These are phyloP conservation scores for Hydraecia micacea DNA, from an alignment of 2,888 invertebrate species.

Conservation along the genomic window DNA sequence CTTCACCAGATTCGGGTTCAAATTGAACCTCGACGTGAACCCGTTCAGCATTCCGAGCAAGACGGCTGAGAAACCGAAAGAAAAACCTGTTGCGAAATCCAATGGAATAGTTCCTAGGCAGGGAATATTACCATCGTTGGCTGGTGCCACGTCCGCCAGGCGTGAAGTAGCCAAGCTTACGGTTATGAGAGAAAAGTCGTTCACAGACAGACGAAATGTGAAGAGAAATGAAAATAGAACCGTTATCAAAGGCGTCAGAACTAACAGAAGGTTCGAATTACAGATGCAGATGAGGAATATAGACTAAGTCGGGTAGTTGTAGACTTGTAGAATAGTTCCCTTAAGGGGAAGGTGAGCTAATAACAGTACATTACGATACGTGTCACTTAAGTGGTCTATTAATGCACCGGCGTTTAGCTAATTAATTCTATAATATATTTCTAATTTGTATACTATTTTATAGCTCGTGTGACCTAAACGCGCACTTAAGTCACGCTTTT, in stretches of 20 bases:
- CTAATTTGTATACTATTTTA: not conserved
- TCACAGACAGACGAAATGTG: conserved; percentile 76
- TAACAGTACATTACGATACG: not conserved
- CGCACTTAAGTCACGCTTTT: not conserved
- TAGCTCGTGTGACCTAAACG: not conserved
- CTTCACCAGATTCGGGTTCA: conserved; percentile 88
- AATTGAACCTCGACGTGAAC: conserved; percentile 82
- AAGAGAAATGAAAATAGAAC: conserved; percentile 84
- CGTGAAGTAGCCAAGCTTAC: conserved; percentile 78
- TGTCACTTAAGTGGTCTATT: not conserved
- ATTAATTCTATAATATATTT: too few species aligned
- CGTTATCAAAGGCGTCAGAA: conserved; percentile 92
- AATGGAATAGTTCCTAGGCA: conserved; percentile 64
- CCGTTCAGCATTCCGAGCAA: conserved; percentile 81
- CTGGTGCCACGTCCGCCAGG: conserved; percentile 73
- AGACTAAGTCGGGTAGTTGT: conserved; percentile 55
- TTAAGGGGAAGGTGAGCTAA: not conserved
- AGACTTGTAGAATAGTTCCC: conserved; percentile 13
- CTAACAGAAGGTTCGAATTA: conserved; percentile 93
- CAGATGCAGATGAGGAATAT: conserved; percentile 92
- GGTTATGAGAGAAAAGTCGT: conserved; percentile 83
- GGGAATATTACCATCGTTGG: conserved; percentile 73
- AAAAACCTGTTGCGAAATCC: conserved; percentile 48
- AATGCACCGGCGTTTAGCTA: not conserved
- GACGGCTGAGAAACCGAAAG: conserved; percentile 41